Percentiles rank a stretch among this genome's conserved stretches.
These are phyloP conservation scores for Lasioglossum calceatum DNA, from an alignment of 2,888 invertebrate genomes.

Conservation along the genomic window DNA sequence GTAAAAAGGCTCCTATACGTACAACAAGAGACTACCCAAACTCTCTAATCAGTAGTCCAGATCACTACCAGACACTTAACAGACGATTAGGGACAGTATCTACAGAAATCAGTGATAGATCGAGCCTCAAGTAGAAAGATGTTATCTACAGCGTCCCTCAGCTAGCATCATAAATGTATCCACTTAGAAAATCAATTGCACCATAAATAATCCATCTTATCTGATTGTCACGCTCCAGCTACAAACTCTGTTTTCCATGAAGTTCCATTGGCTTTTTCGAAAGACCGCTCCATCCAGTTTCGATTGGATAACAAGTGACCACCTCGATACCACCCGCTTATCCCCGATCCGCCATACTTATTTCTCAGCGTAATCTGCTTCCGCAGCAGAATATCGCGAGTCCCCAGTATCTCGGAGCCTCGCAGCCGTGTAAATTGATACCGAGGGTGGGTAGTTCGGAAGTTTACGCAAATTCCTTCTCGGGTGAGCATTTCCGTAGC, in stretches of 20 bases:
- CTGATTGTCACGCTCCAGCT: background rate
- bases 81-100: background rate
- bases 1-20: background rate
- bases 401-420: background rate
- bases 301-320: constrained; percentile 22
- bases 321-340: constrained; percentile 32
- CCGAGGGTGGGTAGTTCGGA: constrained; percentile 38
- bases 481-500: constrained; percentile 28
- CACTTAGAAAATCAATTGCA: background rate
- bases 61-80: background rate
- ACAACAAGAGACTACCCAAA: background rate
- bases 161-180: background rate
- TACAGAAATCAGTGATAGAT: background rate
- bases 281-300: background rate
- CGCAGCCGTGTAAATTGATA: constrained; percentile 60
- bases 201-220: background rate
- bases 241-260: background rate
- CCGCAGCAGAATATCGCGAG: constrained; percentile 34
- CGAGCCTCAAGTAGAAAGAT: background rate
- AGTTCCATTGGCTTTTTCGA: background rate
- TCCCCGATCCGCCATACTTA: constrained; percentile 32
- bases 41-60: background rate
- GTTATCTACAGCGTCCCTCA: background rate
- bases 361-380: constrained; percentile 50
- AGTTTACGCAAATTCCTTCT: constrained; percentile 56